Evolutionary conservation across 1,140 invertebrate species (phyloP), one percentile per base, ranked within the genome.

Genomic region (Holotrichia oblita): DNA sequence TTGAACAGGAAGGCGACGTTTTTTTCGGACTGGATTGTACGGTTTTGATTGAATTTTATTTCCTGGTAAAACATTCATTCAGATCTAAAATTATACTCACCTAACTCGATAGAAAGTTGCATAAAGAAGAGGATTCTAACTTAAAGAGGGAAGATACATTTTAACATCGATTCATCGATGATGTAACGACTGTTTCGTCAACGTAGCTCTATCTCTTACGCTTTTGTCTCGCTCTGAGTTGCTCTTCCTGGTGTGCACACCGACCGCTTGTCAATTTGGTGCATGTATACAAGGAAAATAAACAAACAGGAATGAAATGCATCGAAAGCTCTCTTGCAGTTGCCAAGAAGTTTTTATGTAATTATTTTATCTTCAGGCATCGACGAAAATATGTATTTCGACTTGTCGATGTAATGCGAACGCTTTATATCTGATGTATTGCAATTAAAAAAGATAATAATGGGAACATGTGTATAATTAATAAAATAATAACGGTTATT

Each of bases 341-440:
- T 48, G 44, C 44, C 44, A 48, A 48, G 44, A 48, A 48, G n/a
- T 48, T 48, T 48, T 48, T 48, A 48, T n/a, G 44, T 41, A 41
- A 41, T 41, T 41, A 41, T 41, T 41, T 41, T 41, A 41, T 48
- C 44, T 48, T 48, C 44, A 12, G 44, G 10, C 44, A 48, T 48
- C 44, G 44, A 48, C 44, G n/a, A 48, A 48, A 14, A 48, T 48
- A n/a, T 48, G 12, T 48, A 12, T 14, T 48, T 48, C 44, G 0
- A 48, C 44, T 3, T 2, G 44, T n/a, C 44, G 12, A 9, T 14
- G 44, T 48, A 48, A 48, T 48, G 12, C 3, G 12, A 48, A 48
- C 44, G 12, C n/a, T 48, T n/a, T 12, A 12, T 10, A n/a, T 12
- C 12, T 12, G 44, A 12, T 48, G n/a, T 48, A 8, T 3, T n/a